Base-by-base conservation (phyloP, 2,888 invertebrate species). In the Dynastes hyllus region DNA sequence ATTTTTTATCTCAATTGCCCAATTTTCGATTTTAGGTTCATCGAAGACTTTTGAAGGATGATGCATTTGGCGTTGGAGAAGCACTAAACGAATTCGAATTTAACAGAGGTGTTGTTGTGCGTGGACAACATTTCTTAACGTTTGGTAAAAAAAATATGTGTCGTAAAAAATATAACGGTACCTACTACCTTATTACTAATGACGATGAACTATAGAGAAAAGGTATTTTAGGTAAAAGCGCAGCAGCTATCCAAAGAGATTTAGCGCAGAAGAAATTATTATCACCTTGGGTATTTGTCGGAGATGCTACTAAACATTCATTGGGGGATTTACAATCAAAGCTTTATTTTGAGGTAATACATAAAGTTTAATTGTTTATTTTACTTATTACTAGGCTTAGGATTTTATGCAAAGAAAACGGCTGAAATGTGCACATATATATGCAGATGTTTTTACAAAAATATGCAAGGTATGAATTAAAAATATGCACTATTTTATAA, bases 61-160 rank as follows among this genome's bases (percentile, higher is more conserved):
- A 95, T 84, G 92, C 91, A 0, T 93, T 93, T 82, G 95, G 95
- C 0, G 92, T 95, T 0, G 93, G 92, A 50, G 95, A 95, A 86
- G 88, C 94, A 0, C 85, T 95, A 27, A 93, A 95, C 83, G 95
- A 95, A 85, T 90, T 91, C 40, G 91, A 90, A 1, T 90, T 88
- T 80, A 91, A 91, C 0, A 86, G 89, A 0, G 93, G 93, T 0
- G 85, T 93, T 13, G 90, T 92, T 0, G 90, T 91, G 0, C 89
- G 90, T 53, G 93, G 93, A 0, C 91, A 89, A 27, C 92, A 92
- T 81, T 83, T 89, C 89, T 73, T 89, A 2, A 81, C 86, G 6
- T 80, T 87, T 55, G 85, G 83, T 13, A 67, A 53, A 40, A 75
- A 40, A 45, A 65, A 55, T 13, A 0, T 65, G 1, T 45, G 58